Percentiles rank a stretch among this genome's conserved stretches.
phyloP scores from a whole-genome alignment of 2,113 vertebrate species.

The Tiliqua scincoides region DNA sequence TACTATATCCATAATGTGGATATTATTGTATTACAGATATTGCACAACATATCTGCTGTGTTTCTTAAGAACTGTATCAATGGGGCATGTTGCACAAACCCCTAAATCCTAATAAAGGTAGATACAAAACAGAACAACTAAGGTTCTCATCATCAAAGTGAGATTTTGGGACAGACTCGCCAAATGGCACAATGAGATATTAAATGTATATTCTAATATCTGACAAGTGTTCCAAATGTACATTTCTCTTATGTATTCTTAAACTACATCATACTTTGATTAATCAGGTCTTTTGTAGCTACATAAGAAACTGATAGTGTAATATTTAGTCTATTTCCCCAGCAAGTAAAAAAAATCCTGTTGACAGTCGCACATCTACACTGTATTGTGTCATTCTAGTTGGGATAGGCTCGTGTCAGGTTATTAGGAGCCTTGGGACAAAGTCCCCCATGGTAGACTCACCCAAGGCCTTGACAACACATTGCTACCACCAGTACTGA shows the following conservation, averaged over 20 bases:
- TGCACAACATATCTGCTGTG: background rate
- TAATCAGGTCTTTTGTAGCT: background rate
- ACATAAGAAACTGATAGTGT: no score
- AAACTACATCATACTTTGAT: background rate
- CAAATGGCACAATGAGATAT: background rate
- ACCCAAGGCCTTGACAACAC: no score
- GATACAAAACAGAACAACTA: background rate
- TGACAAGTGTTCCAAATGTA: background rate
- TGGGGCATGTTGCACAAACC: background rate
- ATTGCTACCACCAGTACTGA: no score
- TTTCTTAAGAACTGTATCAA: background rate
- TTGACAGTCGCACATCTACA: background rate
- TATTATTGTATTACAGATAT: background rate
- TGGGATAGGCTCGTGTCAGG: no score
- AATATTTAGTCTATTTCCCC: background rate
- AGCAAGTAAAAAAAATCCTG: no score
- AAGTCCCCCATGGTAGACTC: no score
- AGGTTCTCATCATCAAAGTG: no score
- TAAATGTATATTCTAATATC: background rate
- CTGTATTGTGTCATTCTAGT: no score
- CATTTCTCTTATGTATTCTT: background rate
- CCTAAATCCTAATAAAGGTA: background rate
- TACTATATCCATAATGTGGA: background rate
- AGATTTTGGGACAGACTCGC: no score
- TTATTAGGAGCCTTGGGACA: no score